Evolutionary conservation across 2,888 invertebrate genomes (phyloP), one percentile per base, ranked within the genome.

Genomic region (Ophion ellenae): DNA sequence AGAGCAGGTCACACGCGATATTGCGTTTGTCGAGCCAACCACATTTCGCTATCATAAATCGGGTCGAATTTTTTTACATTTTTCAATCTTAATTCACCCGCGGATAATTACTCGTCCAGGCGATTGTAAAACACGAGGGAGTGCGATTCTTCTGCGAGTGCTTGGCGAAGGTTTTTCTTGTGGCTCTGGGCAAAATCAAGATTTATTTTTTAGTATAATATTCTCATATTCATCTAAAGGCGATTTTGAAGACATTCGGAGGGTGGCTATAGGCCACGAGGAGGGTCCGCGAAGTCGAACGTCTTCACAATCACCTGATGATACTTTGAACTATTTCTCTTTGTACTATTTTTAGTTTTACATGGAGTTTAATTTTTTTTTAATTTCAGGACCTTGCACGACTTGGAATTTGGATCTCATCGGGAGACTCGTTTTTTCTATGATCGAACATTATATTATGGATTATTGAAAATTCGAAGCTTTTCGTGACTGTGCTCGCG

Each of bases 1-100:
- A 83, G 67, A 83, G 87, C 84, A 80, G 63, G 69, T 74, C 64
- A 70, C 86, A 86, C 83, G 83, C 85, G 85, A 87, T 45, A 76
- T 83, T 84, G 83, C 80, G 87, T 80, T 87, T 80, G 53, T 86
- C 57, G 53, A 61, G 77, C 67, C 67, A 64, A 70, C 66, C 36
- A 24, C 24, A 40, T 45, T 66, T 28, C 45, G 24, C 79, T 45
- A 66, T 73, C 59, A 77, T 32, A 61, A 53, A 66, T 69, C 63
- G 69, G 59, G 57, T 32, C 71, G 59, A 69, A 73, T 53, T 53
- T 40, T 53, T 53, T 53, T 53, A 53, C 14, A 17, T 53, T 53
- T 53, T 53, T 17, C 53, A 53, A 53, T 53, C 53, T 14, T 53
- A 14, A 17, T 53, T 53, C 53, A 53, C 11, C 14, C 53, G 53